Evolutionary conservation across 1,140 invertebrate genomes (phyloP).

Genomic region (Trichoplusia ni): DNA sequence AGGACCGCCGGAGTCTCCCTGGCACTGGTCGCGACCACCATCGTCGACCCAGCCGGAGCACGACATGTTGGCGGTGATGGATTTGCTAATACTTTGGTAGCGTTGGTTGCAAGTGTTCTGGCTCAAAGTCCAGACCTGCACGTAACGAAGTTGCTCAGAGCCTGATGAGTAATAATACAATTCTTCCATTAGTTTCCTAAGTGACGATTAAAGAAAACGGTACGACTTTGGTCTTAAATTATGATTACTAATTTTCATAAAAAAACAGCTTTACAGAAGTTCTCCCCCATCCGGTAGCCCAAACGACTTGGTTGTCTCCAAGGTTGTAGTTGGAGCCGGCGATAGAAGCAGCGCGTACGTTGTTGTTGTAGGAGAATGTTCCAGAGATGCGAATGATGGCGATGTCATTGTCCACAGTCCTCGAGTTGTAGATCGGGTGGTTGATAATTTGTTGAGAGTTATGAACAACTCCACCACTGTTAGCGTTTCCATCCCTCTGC

Average conservation of each 20-base stretch:
- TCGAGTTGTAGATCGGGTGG: neutral
- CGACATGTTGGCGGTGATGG: conserved; percentile 36
- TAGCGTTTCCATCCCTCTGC: neutral
- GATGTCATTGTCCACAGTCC: neutral
- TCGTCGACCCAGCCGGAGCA: conserved; percentile 41
- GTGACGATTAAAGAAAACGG: neutral
- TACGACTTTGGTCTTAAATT: neutral
- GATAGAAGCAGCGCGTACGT: neutral
- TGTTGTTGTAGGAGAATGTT: neutral
- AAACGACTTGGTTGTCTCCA: neutral
- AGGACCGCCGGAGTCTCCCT: conserved; percentile 84
- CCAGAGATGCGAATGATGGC: neutral
- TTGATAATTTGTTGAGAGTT: neutral
- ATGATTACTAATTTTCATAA: neutral
- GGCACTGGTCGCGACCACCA: conserved; percentile 38
- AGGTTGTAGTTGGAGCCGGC: neutral
- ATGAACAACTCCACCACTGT: neutral
- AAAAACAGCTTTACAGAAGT: neutral
- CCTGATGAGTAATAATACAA: neutral
- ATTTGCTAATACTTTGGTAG: conserved; percentile 8
- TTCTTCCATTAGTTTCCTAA: too few species aligned
- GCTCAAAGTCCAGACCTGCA: conserved; percentile 32
- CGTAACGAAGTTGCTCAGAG: conserved; percentile 20
- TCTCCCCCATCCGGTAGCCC: neutral
- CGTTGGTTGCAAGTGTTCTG: conserved; percentile 24